Base-by-base conservation (phyloP, 2,888 invertebrate genomes). In the Prosapia bicincta region DNA sequence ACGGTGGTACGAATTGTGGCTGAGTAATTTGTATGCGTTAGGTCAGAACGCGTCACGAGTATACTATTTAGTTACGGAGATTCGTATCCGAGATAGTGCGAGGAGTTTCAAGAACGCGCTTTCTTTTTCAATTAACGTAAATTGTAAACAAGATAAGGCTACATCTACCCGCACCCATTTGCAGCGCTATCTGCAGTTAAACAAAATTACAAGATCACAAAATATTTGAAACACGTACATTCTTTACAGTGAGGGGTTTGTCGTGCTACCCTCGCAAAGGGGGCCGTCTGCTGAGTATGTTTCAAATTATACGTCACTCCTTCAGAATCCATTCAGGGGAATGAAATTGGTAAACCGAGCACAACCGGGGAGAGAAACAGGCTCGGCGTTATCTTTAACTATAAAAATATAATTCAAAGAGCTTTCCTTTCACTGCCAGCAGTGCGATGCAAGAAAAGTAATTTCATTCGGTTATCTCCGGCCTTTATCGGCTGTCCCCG, bases 391-490 rank as follows among this genome's bases (percentile, higher is more conserved):
- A 54, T 54, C 54, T 54, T 54, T 20, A 32, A 71, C 71, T 71
- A 71, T 71, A 71, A 71, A 71, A 43, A 54, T 71, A 65, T 71
- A 71, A 43, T 71, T 71, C 71, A 71, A 71, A 71, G 71, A 24
- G 38, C 54, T 54, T 28, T 71, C 65, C 54, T 65, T 71, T 65
- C 71, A 71, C 28, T 28, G 71, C n/a, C n/a, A n/a, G n/a, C n/a
- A n/a, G n/a, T n/a, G n/a, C n/a, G n/a, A n/a, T n/a, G n/a, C n/a
- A n/a, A 28, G 26, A 71, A 71, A 71, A 65, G 71, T 66, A 71
- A 71, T 65, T 65, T 28, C 28, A 26, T 23, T 71, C 30, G 26
- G 54, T 71, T 71, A 71, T 71, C 71, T 26, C 66, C 25, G 54
- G 65, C 65, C 28, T 66, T 25, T 69, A 30, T 69, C 69, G 69